phyloP scores from a whole-genome alignment of 2,797 vertebrate genomes.

The Muraenolepis orangiensis region DNA sequence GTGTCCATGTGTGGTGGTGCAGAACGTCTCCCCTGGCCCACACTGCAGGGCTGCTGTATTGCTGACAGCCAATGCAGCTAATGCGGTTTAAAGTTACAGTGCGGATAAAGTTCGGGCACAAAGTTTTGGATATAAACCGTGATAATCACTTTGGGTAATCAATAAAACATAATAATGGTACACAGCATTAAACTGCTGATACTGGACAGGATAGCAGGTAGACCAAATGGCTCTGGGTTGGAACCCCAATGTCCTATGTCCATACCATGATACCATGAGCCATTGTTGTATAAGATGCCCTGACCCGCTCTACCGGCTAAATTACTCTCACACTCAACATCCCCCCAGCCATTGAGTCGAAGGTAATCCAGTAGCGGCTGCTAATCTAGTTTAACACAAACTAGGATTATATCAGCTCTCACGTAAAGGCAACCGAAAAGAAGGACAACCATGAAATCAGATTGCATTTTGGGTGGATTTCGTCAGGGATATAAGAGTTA shows the following conservation, averaged over 20 bases:
- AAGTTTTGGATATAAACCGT: neutral
- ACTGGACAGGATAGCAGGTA: too few relatives aligned
- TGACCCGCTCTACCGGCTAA: neutral
- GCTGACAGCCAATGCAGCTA: neutral
- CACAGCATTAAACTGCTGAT: too few relatives aligned
- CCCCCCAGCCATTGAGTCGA: too few relatives aligned
- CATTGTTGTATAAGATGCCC: neutral
- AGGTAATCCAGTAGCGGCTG: slow-evolving; percentile 32
- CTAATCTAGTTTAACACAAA: slow-evolving; percentile 49
- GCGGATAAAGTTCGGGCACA: neutral
- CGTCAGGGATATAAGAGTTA: neutral
- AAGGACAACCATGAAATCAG: slow-evolving; percentile 42
- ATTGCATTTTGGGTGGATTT: slow-evolving; percentile 18
- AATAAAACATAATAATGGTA: too few relatives aligned
- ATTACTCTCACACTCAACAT: neutral
- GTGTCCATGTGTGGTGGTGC: neutral
- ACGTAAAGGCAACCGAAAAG: slow-evolving; percentile 51
- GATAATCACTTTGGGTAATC: too few relatives aligned
- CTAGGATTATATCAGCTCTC: slow-evolving; percentile 47
- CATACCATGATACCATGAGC: too few relatives aligned
- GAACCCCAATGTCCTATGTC: neutral
- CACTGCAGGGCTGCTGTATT: neutral
- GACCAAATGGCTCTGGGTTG: too few relatives aligned
- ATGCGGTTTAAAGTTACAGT: neutral
- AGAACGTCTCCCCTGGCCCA: neutral